phyloP scores from a whole-genome alignment of 2,888 invertebrate species.

The Hyles lineata region DNA sequence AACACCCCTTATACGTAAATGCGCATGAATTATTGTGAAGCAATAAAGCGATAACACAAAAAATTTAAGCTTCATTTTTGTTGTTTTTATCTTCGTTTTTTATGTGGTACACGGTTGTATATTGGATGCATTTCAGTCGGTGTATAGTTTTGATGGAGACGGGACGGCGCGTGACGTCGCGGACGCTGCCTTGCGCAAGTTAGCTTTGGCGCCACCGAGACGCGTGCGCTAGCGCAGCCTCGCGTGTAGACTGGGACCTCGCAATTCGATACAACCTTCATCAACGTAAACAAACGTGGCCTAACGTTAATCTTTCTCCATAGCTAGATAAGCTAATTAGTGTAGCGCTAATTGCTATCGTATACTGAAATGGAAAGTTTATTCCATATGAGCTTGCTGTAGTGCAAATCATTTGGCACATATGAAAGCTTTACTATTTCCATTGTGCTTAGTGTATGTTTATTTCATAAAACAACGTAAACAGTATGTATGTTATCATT shows the following conservation, averaged over 20 bases:
- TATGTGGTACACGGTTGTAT: slow-evolving; percentile 46
- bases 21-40: slow-evolving; percentile 68
- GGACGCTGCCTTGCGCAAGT: slow-evolving; percentile 74
- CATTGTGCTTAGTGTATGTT: neutral
- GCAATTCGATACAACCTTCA: slow-evolving; percentile 83
- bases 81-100: slow-evolving; percentile 49
- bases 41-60: slow-evolving; percentile 72
- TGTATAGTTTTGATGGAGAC: slow-evolving; percentile 63
- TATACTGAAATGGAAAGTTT: slow-evolving; percentile 45
- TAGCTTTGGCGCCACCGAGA: slow-evolving; percentile 79
- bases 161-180: slow-evolving; percentile 54
- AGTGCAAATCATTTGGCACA: neutral
- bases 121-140: slow-evolving; percentile 64
- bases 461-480: no score
- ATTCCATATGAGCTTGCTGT: neutral
- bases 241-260: slow-evolving; percentile 81
- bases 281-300: slow-evolving; percentile 80
- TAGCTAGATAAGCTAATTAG: slow-evolving; percentile 48
- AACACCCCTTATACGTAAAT: slow-evolving; percentile 68
- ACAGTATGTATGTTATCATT: no score
- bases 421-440: slow-evolving; percentile 25
- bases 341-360: slow-evolving; percentile 46
- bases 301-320: slow-evolving; percentile 62
- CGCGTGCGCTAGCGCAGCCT: slow-evolving; percentile 82
- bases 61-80: slow-evolving; percentile 75